Conservation (phyloP, 1,140 invertebrate species). For the Heliconius melpomene region DNA sequence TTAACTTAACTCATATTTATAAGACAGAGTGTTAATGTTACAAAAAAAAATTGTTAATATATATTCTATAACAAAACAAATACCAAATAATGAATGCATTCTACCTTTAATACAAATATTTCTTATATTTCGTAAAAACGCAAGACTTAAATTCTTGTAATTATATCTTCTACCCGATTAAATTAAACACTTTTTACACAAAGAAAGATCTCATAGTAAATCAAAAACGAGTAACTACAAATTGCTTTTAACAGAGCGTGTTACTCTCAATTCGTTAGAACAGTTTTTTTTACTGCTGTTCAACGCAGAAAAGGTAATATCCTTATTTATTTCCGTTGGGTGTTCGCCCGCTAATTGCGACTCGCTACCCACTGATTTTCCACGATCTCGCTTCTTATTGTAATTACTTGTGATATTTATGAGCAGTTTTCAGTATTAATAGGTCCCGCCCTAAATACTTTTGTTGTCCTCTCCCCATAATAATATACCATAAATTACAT, state of each 20-base stretch:
- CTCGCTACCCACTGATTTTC: constrained; percentile 75
- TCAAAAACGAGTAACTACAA: constrained; percentile 24
- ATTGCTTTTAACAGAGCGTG: constrained; percentile 39
- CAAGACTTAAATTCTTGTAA: too few species aligned
- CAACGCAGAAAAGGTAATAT: constrained; percentile 67
- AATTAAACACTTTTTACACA: neutral
- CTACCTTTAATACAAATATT: too few species aligned
- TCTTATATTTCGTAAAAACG: too few species aligned
- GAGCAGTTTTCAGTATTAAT: constrained; percentile 60
- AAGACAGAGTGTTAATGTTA: too few species aligned
- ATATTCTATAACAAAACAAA: too few species aligned
- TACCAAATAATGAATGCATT: too few species aligned
- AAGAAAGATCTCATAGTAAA: neutral
- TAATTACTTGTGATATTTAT: constrained; percentile 75
- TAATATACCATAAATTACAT: constrained; percentile 40
- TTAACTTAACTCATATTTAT: too few species aligned
- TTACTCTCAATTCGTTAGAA: constrained; percentile 56
- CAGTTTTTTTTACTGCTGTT: constrained; percentile 67
- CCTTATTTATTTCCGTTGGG: constrained; percentile 78
- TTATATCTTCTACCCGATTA: neutral
- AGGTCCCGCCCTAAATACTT: constrained; percentile 40
- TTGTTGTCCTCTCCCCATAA: constrained; percentile 41
- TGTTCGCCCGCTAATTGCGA: constrained; percentile 75
- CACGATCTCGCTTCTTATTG: constrained; percentile 73
- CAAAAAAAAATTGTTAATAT: too few species aligned